These are phyloP conservation scores for Parnassius orleans DNA, from an alignment of 2,888 invertebrate species.

Conservation along the genomic window DNA sequence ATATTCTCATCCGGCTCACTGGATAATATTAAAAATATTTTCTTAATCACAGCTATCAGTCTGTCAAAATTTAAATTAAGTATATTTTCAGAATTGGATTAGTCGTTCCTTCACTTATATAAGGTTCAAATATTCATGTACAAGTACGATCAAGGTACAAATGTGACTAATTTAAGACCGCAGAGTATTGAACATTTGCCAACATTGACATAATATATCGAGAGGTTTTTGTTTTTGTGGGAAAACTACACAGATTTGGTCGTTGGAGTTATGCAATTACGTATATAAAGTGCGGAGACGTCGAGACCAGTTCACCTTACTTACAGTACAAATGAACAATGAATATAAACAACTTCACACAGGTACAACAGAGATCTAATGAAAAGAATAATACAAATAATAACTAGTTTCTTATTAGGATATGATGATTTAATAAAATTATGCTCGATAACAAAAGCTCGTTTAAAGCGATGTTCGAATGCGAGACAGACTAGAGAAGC, in stretches of 20 bases:
- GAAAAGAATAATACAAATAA: slow-evolving; percentile 77
- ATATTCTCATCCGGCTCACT: slow-evolving; percentile 79
- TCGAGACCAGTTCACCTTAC: slow-evolving; percentile 63
- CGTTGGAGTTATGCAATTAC: slow-evolving; percentile 65
- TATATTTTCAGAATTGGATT: slow-evolving; percentile 79
- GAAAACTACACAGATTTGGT: slow-evolving; percentile 66
- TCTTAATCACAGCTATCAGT: slow-evolving; percentile 82
- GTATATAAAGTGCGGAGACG: slow-evolving; percentile 59
- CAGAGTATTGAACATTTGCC: slow-evolving; percentile 69
- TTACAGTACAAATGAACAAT: slow-evolving; percentile 71
- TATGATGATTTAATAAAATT: slow-evolving; percentile 67
- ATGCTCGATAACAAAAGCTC: slow-evolving; percentile 74
- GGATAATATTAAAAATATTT: slow-evolving; percentile 81
- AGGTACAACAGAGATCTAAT: slow-evolving; percentile 81
- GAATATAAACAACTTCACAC: slow-evolving; percentile 74
- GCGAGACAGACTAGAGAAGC: slow-evolving; percentile 79
- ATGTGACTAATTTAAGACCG: slow-evolving; percentile 78
- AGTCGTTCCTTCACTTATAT: slow-evolving; percentile 74
- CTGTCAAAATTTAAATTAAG: slow-evolving; percentile 82
- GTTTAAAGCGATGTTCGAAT: slow-evolving; percentile 68
- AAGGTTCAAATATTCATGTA: slow-evolving; percentile 73
- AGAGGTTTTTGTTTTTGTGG: slow-evolving; percentile 50
- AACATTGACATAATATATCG: slow-evolving; percentile 52
- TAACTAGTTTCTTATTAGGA: slow-evolving; percentile 76
- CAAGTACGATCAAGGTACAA: slow-evolving; percentile 75